Base-by-base conservation (phyloP, 1,140 invertebrate species). In the Aphidius gifuensis region DNA sequence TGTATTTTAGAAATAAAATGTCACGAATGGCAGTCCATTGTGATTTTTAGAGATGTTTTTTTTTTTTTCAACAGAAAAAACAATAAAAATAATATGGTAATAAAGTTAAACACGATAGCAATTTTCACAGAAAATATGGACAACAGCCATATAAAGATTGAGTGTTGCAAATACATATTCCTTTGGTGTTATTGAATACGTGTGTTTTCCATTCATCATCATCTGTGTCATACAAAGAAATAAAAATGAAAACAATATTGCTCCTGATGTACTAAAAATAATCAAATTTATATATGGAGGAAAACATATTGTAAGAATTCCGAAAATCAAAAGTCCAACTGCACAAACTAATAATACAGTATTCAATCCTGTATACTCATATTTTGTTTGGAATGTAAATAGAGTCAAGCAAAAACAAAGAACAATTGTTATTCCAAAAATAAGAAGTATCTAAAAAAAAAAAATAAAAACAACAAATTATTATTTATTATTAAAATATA, bases 91-190 rank as follows among this genome's bases (percentile, higher is more conserved):
- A 16, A 16, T 16, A 16, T 16, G n/a, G n/a, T n/a, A 16, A 16
- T 16, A 16, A 16, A 16, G 1, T 16, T 16, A 16, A 16, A 0
- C 16, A 71, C 88, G 83, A 58, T 84, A 76, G 47, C 85, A 75
- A 21, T n/a, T n/a, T n/a, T n/a, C n/a, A 40, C 96, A 72, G 83
- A 97, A 96, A 51, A 97, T 90, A 68, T 96, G 94, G 65, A 97
- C 80, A 62, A 97, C 87, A 78, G 97, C 95, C 56, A 96, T 75
- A 74, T 97, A 97, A 0, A 98, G 79, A 73, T 90, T 96, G 1
- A 98, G 83, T 4, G 94, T 90, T 45, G 94, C 96, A 72, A 97
- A 94, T 46, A 98, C 92, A 74, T 99, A 98, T 71, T 99, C 96
- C 75, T 98, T 96, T 0, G 96, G 94, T 1, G 94, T 97, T 32